Base-by-base conservation (phyloP, 2,113 vertebrate genomes). In the Nicator chloris region DNA sequence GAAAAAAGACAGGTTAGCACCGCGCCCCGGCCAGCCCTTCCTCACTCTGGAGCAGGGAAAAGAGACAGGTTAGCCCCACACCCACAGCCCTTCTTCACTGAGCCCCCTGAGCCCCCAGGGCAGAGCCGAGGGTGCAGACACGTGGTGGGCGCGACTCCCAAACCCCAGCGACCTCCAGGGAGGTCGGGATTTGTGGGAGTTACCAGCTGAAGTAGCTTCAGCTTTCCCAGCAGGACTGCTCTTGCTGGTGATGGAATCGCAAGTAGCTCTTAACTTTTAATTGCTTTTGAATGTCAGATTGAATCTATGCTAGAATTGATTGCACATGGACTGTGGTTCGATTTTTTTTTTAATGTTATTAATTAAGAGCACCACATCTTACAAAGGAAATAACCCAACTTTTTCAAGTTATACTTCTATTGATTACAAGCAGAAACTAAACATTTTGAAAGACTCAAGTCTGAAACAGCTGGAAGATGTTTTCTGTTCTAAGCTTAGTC, bases 1-100 rank as follows among this genome's bases (percentile, higher is more conserved):
- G 95, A 97, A 97, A 97, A 95, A 97, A 98, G 96, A 98, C 89
- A 98, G 92, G 97, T 98, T 98, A 98, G 98, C 97, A 96, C 94
- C 96, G 27, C 80, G 26, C 63, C 93, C 40, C 90, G 4, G 33
- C 57, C 90, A 76, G 73, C 70, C 78, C 85, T 31, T 77, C 87
- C 87, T 90, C 70, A 2, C 63, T 82, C n/a, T 90, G 87, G 79
- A 69, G 72, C 63, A 82, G 87, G 79, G 79, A 69, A 26, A 61
- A 61, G 47, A 82, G 30, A 13, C 87, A 76, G n/a, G 35, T 69
- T 54, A 82, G 24, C 63, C 79, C 87, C 70, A 31, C 85, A 59
- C 79, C 90, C 76, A 61, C 70, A 76, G 79, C 87, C 79, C 70
- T 27, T 61, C 70, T 63, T 90, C 54, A 35, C 63, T 6, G 69